Conservation (phyloP, 2,888 invertebrate species). For the Entomobrya proxima region DNA sequence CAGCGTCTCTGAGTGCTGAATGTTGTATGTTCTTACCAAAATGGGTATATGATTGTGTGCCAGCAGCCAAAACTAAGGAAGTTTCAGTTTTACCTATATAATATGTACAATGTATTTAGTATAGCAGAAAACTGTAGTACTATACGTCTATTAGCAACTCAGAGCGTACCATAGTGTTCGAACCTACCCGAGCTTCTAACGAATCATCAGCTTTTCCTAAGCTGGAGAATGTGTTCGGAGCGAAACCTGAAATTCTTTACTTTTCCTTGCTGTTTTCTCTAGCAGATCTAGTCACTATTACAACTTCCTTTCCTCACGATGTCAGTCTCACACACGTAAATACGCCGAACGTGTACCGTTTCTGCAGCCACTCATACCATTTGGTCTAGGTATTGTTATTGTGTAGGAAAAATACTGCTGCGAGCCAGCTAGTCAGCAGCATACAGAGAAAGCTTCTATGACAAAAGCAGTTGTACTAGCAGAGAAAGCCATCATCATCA, state of each 20-base stretch:
- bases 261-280: neutral
- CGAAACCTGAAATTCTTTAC: slow-evolving; percentile 54
- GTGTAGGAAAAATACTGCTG: slow-evolving; percentile 1
- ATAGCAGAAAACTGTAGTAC: neutral
- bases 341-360: slow-evolving; percentile 13
- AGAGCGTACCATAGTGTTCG: slow-evolving; percentile 23
- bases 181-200: slow-evolving; percentile 48
- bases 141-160: too few species aligned
- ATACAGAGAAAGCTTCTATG: slow-evolving; percentile 12
- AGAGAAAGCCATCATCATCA: slow-evolving; percentile 28
- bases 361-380: slow-evolving; percentile 27
- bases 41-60: slow-evolving; percentile 13
- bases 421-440: neutral
- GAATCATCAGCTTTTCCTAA: slow-evolving; percentile 56
- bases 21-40: neutral
- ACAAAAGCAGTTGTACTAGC: slow-evolving; percentile 39
- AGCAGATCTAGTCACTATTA: slow-evolving; percentile 39
- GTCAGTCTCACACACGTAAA: slow-evolving; percentile 48
- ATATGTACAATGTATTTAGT: too few species aligned
- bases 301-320: slow-evolving; percentile 46
- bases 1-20: neutral
- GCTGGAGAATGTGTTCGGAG: slow-evolving; percentile 54
- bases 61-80: neutral
- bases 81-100: neutral
- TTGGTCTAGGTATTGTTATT: slow-evolving; percentile 4